Evolutionary conservation across 1,140 invertebrate genomes (phyloP).

Genomic region (Dinoponera quadriceps): DNA sequence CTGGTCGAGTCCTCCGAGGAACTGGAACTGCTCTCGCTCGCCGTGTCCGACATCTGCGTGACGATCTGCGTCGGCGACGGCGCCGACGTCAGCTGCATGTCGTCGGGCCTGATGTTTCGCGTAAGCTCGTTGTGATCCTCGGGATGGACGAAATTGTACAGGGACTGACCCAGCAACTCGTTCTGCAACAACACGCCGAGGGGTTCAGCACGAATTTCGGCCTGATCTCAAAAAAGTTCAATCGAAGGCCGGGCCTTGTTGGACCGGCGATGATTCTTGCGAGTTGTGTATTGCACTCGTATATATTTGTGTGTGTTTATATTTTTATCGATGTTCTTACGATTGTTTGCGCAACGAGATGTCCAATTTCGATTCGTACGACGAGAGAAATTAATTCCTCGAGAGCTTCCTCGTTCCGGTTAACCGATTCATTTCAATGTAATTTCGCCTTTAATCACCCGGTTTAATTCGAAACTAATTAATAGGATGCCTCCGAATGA

Average conservation of each 20-base stretch:
- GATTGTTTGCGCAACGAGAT: background rate
- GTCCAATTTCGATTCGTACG: background rate
- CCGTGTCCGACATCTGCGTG: slow-evolving; percentile 73
- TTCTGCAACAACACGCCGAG: slow-evolving; percentile 86
- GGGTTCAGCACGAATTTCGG: background rate
- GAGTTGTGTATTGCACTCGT: too few species aligned
- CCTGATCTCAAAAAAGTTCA: background rate
- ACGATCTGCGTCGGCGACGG: slow-evolving; percentile 76
- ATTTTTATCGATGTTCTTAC: background rate
- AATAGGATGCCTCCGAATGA: background rate
- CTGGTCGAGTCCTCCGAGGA: slow-evolving; percentile 81
- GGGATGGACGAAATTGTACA: slow-evolving; percentile 91
- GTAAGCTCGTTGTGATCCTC: slow-evolving; percentile 91
- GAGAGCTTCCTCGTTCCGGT: background rate
- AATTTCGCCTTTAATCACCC: background rate
- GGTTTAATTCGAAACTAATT: background rate
- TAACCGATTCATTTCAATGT: background rate
- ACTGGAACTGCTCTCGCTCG: slow-evolving; percentile 83
- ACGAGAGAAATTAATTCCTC: background rate
- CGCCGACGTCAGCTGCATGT: slow-evolving; percentile 76
- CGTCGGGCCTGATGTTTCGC: slow-evolving; percentile 88
- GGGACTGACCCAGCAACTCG: slow-evolving; percentile 94
- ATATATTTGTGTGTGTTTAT: slow-evolving; percentile 4
- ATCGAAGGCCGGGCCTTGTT: background rate
- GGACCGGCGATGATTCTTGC: background rate